Evolutionary conservation across 2,113 vertebrate genomes (phyloP).

Genomic region (Oreochromis tanganicae): DNA sequence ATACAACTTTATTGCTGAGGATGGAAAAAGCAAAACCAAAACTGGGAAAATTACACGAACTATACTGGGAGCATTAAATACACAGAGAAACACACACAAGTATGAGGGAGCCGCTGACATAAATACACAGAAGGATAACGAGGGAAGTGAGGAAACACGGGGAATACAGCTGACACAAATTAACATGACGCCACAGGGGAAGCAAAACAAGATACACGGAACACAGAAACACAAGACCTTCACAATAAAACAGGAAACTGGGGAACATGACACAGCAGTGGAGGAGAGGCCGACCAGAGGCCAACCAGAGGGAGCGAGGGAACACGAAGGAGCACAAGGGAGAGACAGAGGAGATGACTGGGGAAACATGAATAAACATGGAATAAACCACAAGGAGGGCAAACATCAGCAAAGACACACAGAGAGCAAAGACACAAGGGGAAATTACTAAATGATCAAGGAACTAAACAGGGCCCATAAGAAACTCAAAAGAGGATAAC

Average conservation of each 20-base stretch:
- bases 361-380: background rate
- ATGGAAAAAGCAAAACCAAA: fast-evolving
- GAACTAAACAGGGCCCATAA: background rate
- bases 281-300: background rate
- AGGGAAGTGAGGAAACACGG: background rate
- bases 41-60: background rate
- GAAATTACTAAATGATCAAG: background rate
- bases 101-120: background rate
- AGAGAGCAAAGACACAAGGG: background rate
- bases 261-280: background rate
- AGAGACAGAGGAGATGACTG: background rate
- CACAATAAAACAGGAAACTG: background rate
- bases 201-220: background rate
- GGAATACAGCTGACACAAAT: background rate
- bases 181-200: background rate
- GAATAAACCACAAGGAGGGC: background rate
- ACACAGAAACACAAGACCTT: background rate
- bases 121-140: background rate
- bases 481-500: background rate
- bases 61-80: background rate
- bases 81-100: background rate
- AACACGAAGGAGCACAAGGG: background rate
- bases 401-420: background rate
- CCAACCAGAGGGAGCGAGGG: background rate
- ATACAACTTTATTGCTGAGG: background rate